A percentile compares a stretch with the other conserved stretches of the same genome.
Conservation (phyloP, 2,797 vertebrate species). For the Lophura swinhoii region DNA sequence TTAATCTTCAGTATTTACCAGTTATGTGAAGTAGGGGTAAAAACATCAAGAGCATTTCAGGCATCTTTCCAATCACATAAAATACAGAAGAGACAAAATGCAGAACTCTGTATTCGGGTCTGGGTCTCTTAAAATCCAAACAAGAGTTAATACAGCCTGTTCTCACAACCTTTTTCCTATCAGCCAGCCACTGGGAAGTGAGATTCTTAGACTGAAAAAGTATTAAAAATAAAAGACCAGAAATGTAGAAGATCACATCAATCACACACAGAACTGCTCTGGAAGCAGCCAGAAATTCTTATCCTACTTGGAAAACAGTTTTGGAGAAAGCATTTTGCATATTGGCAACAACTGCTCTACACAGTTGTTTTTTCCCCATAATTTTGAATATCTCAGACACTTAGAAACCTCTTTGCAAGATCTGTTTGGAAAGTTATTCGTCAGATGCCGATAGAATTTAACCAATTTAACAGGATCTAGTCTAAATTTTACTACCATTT, state of each 20-base stretch:
- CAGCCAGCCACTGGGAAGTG: neutral
- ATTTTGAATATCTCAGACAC: neutral
- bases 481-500: neutral
- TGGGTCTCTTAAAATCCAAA: neutral
- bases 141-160: neutral
- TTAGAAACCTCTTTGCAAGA: neutral
- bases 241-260: neutral
- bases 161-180: neutral
- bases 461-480: neutral
- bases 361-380: neutral
- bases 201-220: neutral
- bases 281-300: neutral
- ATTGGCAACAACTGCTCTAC: neutral
- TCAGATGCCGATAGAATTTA: neutral
- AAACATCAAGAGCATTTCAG: neutral
- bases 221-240: neutral
- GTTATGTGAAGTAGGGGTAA: neutral
- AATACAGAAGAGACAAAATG: neutral
- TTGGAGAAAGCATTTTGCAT: neutral
- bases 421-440: neutral
- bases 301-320: neutral
- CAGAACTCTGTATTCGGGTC: neutral
- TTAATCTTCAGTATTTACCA: neutral
- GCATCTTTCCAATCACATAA: neutral
- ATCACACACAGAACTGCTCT: neutral